Conservation (phyloP, 2,888 invertebrate genomes). For the Sylvicola fuscatus region DNA sequence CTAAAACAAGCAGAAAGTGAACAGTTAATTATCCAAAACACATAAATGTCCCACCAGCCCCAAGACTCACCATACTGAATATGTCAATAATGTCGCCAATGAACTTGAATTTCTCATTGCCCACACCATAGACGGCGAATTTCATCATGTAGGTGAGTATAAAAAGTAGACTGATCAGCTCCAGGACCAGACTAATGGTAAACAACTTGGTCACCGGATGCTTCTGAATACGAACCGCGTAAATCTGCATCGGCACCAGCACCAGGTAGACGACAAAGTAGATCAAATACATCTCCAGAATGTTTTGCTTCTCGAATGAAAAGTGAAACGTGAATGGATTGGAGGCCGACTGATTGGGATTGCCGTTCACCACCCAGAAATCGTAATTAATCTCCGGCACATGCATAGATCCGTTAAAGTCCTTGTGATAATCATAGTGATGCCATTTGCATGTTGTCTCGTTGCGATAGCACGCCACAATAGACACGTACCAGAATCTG, state of each 20-base stretch:
- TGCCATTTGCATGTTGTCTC: constrained; percentile 67
- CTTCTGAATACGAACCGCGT: constrained; percentile 70
- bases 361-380: constrained; percentile 91
- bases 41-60: too few relatives aligned
- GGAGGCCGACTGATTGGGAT: constrained; percentile 70
- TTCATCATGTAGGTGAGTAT: constrained; percentile 77
- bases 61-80: constrained; percentile 69
- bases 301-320: constrained; percentile 88
- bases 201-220: constrained; percentile 84
- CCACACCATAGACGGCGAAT: constrained; percentile 80
- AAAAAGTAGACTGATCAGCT: constrained; percentile 67
- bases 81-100: constrained; percentile 87
- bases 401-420: constrained; percentile 6
- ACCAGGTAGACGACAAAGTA: constrained; percentile 75
- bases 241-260: constrained; percentile 73
- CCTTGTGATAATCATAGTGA: constrained; percentile 34
- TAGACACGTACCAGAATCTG: constrained; percentile 91
- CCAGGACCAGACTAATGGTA: constrained; percentile 66
- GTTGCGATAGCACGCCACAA: constrained; percentile 81
- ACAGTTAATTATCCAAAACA: constrained; percentile 6
- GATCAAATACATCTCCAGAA: constrained; percentile 72
- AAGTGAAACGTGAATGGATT: constrained; percentile 88
- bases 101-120: constrained; percentile 59
- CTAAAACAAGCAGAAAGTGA: constrained; percentile 36
- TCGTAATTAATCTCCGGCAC: constrained; percentile 49